A percentile compares a stretch with the other conserved stretches of the same genome.
Conservation (phyloP, 2,888 invertebrate species). For the Aricia artaxerxes region DNA sequence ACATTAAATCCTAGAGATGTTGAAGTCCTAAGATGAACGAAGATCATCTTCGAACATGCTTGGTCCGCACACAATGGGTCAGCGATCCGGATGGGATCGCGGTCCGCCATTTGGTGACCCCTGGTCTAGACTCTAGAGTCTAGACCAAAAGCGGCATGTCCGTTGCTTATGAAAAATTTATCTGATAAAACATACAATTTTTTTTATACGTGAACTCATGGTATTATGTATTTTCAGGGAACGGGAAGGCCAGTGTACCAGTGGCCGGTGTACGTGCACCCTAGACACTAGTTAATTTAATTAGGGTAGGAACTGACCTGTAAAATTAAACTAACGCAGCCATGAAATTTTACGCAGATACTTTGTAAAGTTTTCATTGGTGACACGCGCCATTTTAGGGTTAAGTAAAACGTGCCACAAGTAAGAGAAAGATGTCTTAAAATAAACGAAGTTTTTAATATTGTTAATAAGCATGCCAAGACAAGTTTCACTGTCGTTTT, state of each 20-base stretch:
- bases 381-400: slow-evolving; percentile 11
- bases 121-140: no score
- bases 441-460: not conserved
- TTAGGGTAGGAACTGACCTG: slow-evolving; percentile 5
- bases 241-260: slow-evolving; percentile 58
- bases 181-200: not conserved
- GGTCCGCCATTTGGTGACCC: no score
- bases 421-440: not conserved
- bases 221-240: slow-evolving; percentile 51
- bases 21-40: no score
- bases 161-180: not conserved
- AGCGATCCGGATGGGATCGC: no score
- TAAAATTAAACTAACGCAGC: slow-evolving; percentile 19
- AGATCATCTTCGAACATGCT: no score
- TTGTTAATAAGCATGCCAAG: not conserved
- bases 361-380: slow-evolving; percentile 3
- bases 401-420: slow-evolving; percentile 16
- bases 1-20: no score
- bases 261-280: slow-evolving; percentile 65
- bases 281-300: slow-evolving; percentile 52
- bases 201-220: not conserved
- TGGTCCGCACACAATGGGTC: no score
- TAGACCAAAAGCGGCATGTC: no score
- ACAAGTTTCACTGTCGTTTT: not conserved
- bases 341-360: slow-evolving; percentile 11